Conservation (phyloP, 2,113 vertebrate genomes). For the Uropsilus gracilis region DNA sequence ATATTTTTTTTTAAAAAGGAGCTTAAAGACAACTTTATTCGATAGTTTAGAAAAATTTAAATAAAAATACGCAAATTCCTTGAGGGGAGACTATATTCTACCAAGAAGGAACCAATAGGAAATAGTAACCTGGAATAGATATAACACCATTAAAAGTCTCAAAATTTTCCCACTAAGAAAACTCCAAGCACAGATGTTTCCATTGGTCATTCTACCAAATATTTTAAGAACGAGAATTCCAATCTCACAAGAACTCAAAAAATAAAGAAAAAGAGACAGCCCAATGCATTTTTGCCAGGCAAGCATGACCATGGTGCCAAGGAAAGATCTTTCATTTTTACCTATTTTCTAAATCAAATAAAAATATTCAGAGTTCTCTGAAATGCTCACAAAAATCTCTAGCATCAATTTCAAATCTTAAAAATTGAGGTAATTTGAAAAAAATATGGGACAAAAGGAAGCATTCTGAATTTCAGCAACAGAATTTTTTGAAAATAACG, state of each 20-base stretch:
- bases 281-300: constrained; percentile 22
- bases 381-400: constrained; percentile 33
- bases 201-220: not conserved
- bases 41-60: constrained; percentile 34
- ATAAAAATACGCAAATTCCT: constrained; percentile 33
- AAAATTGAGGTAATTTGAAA: constrained; percentile 32
- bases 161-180: constrained; percentile 43
- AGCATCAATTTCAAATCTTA: constrained; percentile 55
- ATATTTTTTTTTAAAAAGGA: not conserved
- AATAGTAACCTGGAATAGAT: constrained; percentile 13
- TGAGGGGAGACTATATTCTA: constrained; percentile 2
- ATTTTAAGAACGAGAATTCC: constrained; percentile 43
- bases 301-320: not conserved
- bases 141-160: not conserved
- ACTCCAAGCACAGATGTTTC: not conserved
- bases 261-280: not conserved
- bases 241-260: constrained; percentile 6
- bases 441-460: constrained; percentile 65
- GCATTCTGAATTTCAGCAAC: constrained; percentile 49
- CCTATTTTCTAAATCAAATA: constrained; percentile 29
- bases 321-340: constrained; percentile 29
- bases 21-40: constrained; percentile 5
- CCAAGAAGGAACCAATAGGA: constrained; percentile 36
- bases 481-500: constrained; percentile 61
- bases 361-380: constrained; percentile 38